Conservation (phyloP, 2,888 invertebrate genomes). For the Ochropleura leucogaster region DNA sequence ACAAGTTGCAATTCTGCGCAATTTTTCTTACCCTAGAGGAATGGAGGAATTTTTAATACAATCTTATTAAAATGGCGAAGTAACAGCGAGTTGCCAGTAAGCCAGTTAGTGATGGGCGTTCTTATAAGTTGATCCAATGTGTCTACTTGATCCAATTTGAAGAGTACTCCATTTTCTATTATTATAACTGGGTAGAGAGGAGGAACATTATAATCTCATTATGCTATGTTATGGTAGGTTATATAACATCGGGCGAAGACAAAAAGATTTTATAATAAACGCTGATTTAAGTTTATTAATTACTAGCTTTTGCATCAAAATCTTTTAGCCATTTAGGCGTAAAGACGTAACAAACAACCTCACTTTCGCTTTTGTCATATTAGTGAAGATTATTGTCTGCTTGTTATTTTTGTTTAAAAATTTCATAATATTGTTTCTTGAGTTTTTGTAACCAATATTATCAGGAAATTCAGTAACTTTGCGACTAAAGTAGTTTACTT, state of each 20-base stretch:
- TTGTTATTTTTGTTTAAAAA: not conserved
- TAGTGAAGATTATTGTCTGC: not conserved
- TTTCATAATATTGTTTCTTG: not conserved
- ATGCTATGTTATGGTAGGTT: not conserved
- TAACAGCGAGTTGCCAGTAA: conserved; percentile 17
- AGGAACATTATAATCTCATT: not conserved
- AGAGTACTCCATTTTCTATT: conserved; percentile 25
- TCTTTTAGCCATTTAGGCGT: too few relatives aligned
- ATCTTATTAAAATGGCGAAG: conserved; percentile 9
- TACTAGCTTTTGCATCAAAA: too few relatives aligned
- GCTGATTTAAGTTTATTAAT: not conserved
- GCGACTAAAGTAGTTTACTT: not conserved
- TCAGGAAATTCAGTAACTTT: conserved; percentile 1
- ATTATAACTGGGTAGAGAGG: not conserved
- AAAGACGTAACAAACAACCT: too few relatives aligned
- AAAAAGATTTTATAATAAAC: not conserved
- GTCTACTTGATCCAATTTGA: conserved; percentile 49
- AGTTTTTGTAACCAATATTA: conserved; percentile 12
- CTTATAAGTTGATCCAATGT: conserved; percentile 24
- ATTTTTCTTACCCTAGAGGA: not conserved
- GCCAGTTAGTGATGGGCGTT: conserved; percentile 24
- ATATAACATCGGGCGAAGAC: conserved; percentile 11
- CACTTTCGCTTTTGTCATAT: too few relatives aligned
- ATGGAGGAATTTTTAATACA: conserved; percentile 20
- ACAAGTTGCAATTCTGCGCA: conserved; percentile 21